Percentiles rank a stretch among this genome's conserved stretches.
These are phyloP conservation scores for Antedon mediterranea DNA, from an alignment of 53 echinoderm and acorn worm species.

Conservation along the genomic window DNA sequence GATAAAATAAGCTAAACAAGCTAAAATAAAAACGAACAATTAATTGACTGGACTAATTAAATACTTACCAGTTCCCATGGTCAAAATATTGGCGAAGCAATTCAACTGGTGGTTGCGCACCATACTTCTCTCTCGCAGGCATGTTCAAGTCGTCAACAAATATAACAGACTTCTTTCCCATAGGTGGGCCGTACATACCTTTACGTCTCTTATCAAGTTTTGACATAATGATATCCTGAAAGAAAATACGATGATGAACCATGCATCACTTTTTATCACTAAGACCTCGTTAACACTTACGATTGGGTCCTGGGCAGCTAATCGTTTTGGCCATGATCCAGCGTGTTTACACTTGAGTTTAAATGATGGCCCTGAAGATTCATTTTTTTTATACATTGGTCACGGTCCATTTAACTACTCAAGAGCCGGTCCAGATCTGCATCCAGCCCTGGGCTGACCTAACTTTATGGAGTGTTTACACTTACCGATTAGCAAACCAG, in stretches of 20 bases:
- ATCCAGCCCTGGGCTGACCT: too few relatives aligned
- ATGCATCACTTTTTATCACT: background rate
- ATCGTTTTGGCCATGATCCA: too few relatives aligned
- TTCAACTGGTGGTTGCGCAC: conserved; percentile 95
- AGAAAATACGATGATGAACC: background rate
- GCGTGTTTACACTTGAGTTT: too few relatives aligned
- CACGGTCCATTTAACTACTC: too few relatives aligned
- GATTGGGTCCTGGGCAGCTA: too few relatives aligned
- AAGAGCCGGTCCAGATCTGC: too few relatives aligned
- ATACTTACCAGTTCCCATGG: conserved; percentile 82
- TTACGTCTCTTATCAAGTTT: conserved; percentile 94
- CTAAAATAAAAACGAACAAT: background rate
- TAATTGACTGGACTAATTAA: background rate
- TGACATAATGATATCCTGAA: conserved; percentile 93
- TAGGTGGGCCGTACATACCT: conserved; percentile 89
- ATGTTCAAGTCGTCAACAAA: conserved; percentile 99
- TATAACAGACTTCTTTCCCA: conserved; percentile 92
- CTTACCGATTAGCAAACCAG: too few relatives aligned
- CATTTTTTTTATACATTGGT: too few relatives aligned
- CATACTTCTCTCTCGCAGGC: conserved; percentile 93
- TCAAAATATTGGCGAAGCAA: conserved; percentile 95
- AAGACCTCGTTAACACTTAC: too few relatives aligned
- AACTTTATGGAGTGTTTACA: too few relatives aligned
- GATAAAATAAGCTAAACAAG: too few relatives aligned
- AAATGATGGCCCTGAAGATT: too few relatives aligned